Conservation (phyloP, 2,888 invertebrate species). For the Ceraclea dissimilis region DNA sequence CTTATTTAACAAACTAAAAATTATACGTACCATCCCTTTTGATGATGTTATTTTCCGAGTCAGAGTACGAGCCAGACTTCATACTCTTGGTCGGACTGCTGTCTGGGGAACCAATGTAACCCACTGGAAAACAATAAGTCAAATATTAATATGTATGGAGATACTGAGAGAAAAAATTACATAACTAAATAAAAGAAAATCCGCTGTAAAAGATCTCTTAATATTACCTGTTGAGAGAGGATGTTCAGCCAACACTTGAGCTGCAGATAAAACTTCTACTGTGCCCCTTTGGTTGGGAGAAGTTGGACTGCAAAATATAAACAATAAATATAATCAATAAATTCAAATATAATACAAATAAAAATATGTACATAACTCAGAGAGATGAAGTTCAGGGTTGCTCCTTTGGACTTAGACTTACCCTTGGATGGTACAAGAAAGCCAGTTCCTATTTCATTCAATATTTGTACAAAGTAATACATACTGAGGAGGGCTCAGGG, state of each 20-base stretch:
- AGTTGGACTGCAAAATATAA: constrained; percentile 29
- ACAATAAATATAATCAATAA: constrained; percentile 1
- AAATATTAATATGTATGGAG: not conserved
- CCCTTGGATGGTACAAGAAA: too few species aligned
- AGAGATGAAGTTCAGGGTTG: too few species aligned
- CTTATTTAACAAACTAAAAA: too few species aligned
- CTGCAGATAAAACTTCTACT: constrained; percentile 43
- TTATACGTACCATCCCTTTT: constrained; percentile 32
- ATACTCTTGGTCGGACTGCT: constrained; percentile 16
- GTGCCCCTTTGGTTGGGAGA: constrained; percentile 35
- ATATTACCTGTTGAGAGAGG: constrained; percentile 14
- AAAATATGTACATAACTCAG: too few species aligned
- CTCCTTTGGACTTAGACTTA: too few species aligned
- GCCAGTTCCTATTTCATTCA: too few species aligned
- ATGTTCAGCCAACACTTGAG: constrained; percentile 28
- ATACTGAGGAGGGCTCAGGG: too few species aligned
- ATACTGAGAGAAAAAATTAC: not conserved
- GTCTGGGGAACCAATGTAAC: constrained; percentile 10
- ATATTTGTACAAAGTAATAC: too few species aligned
- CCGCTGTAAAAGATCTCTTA: too few species aligned
- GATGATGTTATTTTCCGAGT: constrained; percentile 30
- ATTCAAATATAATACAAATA: too few species aligned
- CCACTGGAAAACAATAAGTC: not conserved
- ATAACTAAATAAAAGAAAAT: too few species aligned
- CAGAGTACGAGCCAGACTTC: constrained; percentile 31